Evolutionary conservation across 92 coral and sea anemone genomes (phyloP).

Genomic region (Anthopleura xanthogrammica): DNA sequence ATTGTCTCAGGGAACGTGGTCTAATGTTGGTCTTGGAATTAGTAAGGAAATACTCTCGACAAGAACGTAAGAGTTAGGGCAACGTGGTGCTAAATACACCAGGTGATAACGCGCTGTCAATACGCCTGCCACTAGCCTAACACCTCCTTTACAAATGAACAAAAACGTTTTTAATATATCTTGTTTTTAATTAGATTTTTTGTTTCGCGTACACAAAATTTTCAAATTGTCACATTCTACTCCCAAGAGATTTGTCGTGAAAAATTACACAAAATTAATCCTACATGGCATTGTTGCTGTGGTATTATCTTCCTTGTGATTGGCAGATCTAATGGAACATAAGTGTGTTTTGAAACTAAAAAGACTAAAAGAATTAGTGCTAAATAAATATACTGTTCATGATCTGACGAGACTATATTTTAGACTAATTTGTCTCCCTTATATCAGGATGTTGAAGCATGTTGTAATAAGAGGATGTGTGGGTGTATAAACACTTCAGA

Average conservation of each 20-base stretch:
- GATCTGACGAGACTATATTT: background rate
- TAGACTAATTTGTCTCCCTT: background rate
- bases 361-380: background rate
- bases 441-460: background rate
- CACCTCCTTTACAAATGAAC: background rate
- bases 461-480: conserved; percentile 1
- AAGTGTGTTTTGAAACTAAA: background rate
- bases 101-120: background rate
- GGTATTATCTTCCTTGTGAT: background rate
- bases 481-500: background rate
- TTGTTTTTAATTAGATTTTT: background rate
- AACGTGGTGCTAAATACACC: background rate
- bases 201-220: background rate
- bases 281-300: background rate
- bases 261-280: background rate
- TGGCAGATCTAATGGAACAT: background rate
- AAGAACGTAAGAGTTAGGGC: background rate
- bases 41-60: conserved; percentile 1
- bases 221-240: background rate
- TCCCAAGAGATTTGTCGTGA: background rate
- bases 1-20: background rate
- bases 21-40: background rate
- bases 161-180: background rate
- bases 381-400: background rate
- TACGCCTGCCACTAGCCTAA: background rate